Conservation (phyloP, 2,797 vertebrate species). For the Tragelaphus eurycerus region DNA sequence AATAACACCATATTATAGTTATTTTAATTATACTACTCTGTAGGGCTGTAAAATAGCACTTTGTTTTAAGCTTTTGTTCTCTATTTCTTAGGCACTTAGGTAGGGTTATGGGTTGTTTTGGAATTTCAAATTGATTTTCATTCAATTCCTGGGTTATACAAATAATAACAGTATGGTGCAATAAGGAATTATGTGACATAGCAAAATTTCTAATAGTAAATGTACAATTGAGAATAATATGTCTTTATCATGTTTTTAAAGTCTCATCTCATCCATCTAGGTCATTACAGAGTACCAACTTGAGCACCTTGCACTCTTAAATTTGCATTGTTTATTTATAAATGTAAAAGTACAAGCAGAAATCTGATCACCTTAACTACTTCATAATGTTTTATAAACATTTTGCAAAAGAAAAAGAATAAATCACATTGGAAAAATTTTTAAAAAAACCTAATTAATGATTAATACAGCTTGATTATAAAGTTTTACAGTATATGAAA, state of each 20-base stretch:
- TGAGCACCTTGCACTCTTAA: too few species aligned
- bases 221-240: neutral
- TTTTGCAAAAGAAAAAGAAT: too few species aligned
- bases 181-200: neutral
- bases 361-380: too few species aligned
- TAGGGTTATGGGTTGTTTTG: neutral
- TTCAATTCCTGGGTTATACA: neutral
- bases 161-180: neutral
- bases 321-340: too few species aligned
- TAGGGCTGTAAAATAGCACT: neutral
- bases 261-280: too few species aligned
- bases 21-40: neutral
- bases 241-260: neutral
- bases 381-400: too few species aligned
- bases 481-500: neutral
- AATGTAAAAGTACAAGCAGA: too few species aligned
- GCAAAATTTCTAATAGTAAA: neutral
- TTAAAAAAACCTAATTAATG: neutral
- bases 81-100: neutral
- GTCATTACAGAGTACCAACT: too few species aligned
- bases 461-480: neutral
- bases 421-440: too few species aligned
- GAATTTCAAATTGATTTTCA: neutral
- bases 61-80: neutral
- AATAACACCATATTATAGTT: neutral